Percentiles rank a stretch among this genome's conserved stretches.
Conservation (phyloP, 1,140 invertebrate genomes). For the Aricia agestis region DNA sequence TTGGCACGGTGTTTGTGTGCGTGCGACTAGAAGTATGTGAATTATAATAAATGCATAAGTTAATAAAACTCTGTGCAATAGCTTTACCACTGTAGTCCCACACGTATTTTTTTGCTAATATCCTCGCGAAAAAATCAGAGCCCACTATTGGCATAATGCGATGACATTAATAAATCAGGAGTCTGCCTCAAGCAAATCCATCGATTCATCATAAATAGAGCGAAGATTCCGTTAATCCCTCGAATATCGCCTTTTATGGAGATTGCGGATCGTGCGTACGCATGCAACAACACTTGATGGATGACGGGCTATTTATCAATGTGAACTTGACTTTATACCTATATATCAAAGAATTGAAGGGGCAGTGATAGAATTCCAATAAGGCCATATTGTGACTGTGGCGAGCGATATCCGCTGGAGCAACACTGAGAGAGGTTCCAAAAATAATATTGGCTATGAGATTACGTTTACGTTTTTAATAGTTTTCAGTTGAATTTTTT, state of each 20-base stretch:
- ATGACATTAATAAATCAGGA: not conserved
- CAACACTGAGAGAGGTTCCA: not conserved
- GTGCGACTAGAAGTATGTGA: too few species aligned
- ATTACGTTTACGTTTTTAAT: not conserved
- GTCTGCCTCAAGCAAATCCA: constrained; percentile 5
- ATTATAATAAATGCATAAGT: too few species aligned
- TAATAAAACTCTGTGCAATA: too few species aligned
- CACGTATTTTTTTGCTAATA: too few species aligned
- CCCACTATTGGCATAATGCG: not conserved
- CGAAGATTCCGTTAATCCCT: constrained; percentile 30
- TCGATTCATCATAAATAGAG: constrained; percentile 13
- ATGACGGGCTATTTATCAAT: constrained; percentile 45
- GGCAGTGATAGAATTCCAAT: constrained; percentile 16
- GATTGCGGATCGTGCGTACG: constrained; percentile 38
- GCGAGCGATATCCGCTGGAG: not conserved
- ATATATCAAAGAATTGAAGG: constrained; percentile 14
- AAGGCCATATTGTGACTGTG: constrained; percentile 1
- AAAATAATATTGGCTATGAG: not conserved
- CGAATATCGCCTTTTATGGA: constrained; percentile 36
- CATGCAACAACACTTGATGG: constrained; percentile 44
- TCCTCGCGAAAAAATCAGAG: not conserved
- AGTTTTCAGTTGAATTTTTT: not conserved
- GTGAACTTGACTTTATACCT: constrained; percentile 23
- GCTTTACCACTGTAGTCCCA: too few species aligned
- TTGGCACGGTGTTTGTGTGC: too few species aligned